These are phyloP conservation scores for Procambarus clarkii DNA, from an alignment of 1,140 invertebrate genomes.

Conservation along the genomic window DNA sequence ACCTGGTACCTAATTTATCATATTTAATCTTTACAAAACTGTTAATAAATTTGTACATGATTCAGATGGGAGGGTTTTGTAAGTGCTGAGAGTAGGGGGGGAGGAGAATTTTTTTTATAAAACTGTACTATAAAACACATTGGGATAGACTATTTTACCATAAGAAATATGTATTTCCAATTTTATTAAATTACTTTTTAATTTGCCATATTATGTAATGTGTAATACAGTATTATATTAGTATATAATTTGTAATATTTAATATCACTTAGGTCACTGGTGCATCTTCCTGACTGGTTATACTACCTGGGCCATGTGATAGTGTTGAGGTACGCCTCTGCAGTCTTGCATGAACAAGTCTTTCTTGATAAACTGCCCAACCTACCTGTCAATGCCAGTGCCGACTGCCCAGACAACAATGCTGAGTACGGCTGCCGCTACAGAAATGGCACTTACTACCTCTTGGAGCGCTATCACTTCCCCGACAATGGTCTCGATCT, in stretches of 20 bases:
- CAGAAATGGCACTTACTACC: slow-evolving; percentile 83
- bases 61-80: too few species aligned
- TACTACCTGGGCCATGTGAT: slow-evolving; percentile 87
- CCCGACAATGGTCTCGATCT: slow-evolving; percentile 72
- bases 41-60: too few species aligned
- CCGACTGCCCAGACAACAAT: slow-evolving; percentile 72
- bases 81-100: too few species aligned
- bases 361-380: slow-evolving; percentile 77
- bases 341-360: slow-evolving; percentile 83
- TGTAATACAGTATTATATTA: too few species aligned
- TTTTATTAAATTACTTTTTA: too few species aligned
- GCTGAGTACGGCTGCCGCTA: slow-evolving; percentile 77
- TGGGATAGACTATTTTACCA: too few species aligned
- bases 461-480: slow-evolving; percentile 84
- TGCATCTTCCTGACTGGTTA: slow-evolving; percentile 85
- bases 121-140: too few species aligned
- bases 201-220: too few species aligned
- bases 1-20: too few species aligned
- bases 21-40: too few species aligned
- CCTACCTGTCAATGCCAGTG: slow-evolving; percentile 72
- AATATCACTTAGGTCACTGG: slow-evolving; percentile 73
- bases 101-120: too few species aligned
- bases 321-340: slow-evolving; percentile 86
- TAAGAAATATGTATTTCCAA: too few species aligned
- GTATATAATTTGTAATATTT: not conserved